Evolutionary conservation across 2,888 invertebrate genomes (phyloP).

Genomic region (Petrolisthes manimaculis): DNA sequence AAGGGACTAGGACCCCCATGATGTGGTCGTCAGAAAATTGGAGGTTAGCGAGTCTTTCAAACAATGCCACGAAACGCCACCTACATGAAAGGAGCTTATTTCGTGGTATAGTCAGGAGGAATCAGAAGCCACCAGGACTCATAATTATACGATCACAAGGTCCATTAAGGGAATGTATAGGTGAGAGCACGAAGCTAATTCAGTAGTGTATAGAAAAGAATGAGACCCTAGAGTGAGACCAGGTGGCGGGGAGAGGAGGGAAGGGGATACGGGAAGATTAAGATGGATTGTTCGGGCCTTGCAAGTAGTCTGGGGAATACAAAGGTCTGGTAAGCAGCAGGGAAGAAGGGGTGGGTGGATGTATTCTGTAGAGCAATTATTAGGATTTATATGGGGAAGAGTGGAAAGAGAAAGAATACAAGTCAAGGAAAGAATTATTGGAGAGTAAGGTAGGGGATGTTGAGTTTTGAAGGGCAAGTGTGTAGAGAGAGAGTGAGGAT

Average conservation of each 20-base stretch:
- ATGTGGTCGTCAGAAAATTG: too few species aligned
- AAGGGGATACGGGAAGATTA: background rate
- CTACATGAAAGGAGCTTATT: too few species aligned
- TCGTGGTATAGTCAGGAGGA: too few species aligned
- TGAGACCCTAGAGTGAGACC: background rate
- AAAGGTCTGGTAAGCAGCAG: background rate
- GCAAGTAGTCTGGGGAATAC: background rate
- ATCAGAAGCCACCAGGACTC: too few species aligned
- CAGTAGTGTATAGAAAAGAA: background rate
- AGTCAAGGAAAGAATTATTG: background rate
- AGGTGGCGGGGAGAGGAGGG: background rate
- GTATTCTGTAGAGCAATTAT: background rate
- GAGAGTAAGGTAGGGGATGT: background rate
- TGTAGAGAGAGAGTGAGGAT: background rate
- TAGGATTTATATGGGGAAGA: background rate
- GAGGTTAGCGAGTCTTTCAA: too few species aligned
- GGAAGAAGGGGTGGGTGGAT: background rate
- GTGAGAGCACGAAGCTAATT: background rate
- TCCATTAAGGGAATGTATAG: background rate
- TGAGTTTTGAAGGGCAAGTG: background rate
- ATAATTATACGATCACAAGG: too few species aligned
- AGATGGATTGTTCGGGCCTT: too few species aligned
- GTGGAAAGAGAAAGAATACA: background rate
- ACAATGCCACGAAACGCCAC: too few species aligned
- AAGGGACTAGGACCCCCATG: background rate